Conservation (phyloP, 2,888 invertebrate genomes). For the Xanthostigma xanthostigma region DNA sequence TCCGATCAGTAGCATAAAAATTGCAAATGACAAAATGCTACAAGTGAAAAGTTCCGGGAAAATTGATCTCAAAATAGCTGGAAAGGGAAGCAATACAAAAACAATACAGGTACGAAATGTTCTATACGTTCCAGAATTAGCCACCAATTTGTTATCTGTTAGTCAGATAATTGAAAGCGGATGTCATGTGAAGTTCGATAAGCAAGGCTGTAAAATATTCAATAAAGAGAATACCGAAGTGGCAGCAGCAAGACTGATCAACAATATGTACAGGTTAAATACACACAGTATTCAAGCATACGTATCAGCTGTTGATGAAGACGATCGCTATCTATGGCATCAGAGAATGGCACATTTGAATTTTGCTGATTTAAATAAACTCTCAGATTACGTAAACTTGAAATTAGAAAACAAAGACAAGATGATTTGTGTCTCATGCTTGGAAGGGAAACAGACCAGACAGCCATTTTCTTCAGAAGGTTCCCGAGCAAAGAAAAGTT, state of each 20-base stretch:
- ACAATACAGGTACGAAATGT: slow-evolving; percentile 3
- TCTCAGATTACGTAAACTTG: neutral
- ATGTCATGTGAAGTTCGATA: neutral
- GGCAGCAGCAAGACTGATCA: neutral
- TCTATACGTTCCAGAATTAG: slow-evolving; percentile 6
- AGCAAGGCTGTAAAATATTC: too few species aligned
- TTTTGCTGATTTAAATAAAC: neutral
- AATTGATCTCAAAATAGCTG: neutral
- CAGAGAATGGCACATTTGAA: neutral
- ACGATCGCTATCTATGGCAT: neutral
- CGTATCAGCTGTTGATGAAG: neutral
- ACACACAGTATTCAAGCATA: neutral
- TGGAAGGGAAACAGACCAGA: too few species aligned
- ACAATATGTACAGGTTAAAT: neutral
- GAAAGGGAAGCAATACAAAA: neutral
- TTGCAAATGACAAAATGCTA: too few species aligned
- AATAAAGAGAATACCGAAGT: neutral
- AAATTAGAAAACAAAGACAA: too few species aligned
- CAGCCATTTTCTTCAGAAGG: too few species aligned
- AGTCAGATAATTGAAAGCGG: neutral
- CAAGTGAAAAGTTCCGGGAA: too few species aligned
- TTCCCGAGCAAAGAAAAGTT: too few species aligned
- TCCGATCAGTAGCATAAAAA: too few species aligned
- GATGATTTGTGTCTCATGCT: too few species aligned
- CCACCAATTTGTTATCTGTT: slow-evolving; percentile 1